phyloP scores from a whole-genome alignment of 2,888 invertebrate genomes.

The Drosophila conformis region DNA sequence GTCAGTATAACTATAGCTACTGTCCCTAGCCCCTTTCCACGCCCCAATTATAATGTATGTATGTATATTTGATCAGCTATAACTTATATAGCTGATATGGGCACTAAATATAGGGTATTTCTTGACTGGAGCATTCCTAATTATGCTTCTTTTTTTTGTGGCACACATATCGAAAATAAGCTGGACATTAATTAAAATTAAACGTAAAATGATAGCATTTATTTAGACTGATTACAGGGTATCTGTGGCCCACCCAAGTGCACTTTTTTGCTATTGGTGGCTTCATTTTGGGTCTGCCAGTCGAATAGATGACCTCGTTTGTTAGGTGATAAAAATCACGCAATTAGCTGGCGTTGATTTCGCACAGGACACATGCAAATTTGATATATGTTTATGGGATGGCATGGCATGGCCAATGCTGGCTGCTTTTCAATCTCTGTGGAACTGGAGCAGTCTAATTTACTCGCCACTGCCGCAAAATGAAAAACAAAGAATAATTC shows the following conservation, averaged over 20 bases:
- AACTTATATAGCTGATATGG: background rate
- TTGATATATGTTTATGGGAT: constrained; percentile 27
- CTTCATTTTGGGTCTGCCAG: constrained; percentile 3
- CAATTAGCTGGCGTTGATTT: constrained; percentile 77
- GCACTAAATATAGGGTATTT: background rate
- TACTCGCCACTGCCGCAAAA: constrained; percentile 59
- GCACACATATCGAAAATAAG: background rate
- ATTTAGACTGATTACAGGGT: constrained; percentile 9
- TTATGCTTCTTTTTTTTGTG: background rate
- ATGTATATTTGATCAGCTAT: background rate
- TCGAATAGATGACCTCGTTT: constrained; percentile 64
- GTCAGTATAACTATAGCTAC: background rate
- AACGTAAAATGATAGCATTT: background rate
- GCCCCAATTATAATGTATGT: background rate
- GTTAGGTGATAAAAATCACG: constrained; percentile 70
- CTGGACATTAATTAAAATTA: background rate
- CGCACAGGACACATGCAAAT: constrained; percentile 76
- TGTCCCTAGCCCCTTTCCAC: background rate
- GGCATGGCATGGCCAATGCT: background rate
- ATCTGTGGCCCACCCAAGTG: background rate
- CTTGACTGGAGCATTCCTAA: background rate
- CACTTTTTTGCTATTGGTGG: background rate
- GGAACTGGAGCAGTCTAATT: constrained; percentile 71
- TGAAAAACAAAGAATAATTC: constrained; percentile 55
- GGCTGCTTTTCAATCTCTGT: constrained; percentile 8